phyloP scores from a whole-genome alignment of 1,140 invertebrate genomes.

The Spodoptera frugiperda region DNA sequence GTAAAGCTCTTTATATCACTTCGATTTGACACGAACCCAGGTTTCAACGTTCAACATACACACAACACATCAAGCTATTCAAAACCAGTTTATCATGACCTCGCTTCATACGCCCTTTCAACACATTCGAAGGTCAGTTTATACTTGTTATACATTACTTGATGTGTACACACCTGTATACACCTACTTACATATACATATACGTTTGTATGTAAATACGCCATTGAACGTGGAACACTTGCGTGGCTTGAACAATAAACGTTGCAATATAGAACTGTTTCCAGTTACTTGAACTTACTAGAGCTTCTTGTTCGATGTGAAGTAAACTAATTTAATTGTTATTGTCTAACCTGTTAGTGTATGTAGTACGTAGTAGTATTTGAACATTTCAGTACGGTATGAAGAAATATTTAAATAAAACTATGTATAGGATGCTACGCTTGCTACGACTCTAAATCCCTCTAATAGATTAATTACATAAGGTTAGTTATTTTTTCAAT shows the following conservation, averaged over 20 bases:
- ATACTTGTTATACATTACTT: no score
- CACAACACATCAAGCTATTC: no score
- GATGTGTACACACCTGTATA: neutral
- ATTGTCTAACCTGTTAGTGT: no score
- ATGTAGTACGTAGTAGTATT: no score
- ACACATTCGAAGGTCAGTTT: no score
- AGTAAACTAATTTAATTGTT: neutral
- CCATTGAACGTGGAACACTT: neutral
- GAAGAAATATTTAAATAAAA: no score
- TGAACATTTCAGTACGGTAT: no score
- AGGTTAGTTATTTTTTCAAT: no score
- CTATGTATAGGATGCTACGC: neutral
- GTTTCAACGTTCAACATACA: no score
- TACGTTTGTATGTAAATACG: neutral
- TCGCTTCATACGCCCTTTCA: no score
- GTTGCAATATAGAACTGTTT: neutral
- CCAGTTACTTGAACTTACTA: neutral
- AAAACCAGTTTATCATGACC: no score
- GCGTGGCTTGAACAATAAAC: conserved; percentile 14
- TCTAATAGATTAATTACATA: no score
- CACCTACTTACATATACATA: neutral
- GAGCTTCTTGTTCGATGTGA: neutral
- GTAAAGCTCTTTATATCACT: conserved; percentile 24
- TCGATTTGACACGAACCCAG: neutral
- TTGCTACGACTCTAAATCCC: neutral